Percentiles rank a stretch among this genome's conserved stretches.
Evolutionary conservation across 2,113 vertebrate genomes (phyloP).

Genomic region (Mesocricetus auratus): DNA sequence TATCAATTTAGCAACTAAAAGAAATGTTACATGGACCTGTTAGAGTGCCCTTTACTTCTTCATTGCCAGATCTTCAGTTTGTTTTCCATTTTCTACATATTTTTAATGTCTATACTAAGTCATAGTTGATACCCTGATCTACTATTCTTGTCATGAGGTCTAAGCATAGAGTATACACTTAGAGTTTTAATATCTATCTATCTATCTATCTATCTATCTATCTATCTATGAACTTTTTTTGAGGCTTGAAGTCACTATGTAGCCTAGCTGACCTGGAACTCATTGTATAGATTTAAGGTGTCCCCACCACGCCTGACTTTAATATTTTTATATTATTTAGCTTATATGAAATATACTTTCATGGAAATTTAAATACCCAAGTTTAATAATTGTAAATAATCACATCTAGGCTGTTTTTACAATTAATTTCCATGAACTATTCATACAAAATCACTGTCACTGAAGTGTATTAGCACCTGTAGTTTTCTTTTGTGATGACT

Average conservation of each 20-base stretch:
- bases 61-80: background rate
- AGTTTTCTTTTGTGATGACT: background rate
- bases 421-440: constrained; percentile 1
- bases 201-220: no score
- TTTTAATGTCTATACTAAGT: background rate
- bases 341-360: constrained; percentile 1
- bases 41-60: background rate
- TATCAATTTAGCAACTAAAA: background rate
- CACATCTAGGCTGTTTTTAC: background rate
- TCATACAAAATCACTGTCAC: background rate
- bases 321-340: background rate
- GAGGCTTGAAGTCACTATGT: background rate
- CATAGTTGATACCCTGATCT: background rate
- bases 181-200: constrained; percentile 26
- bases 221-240: no score
- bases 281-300: background rate
- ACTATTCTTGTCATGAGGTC: background rate
- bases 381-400: constrained; percentile 51
- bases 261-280: background rate
- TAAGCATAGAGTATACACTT: background rate
- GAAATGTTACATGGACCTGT: background rate
- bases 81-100: background rate
- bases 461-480: background rate
- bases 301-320: background rate
- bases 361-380: background rate